Conservation (phyloP, 1,140 invertebrate genomes). For the Euglossa dilemma region DNA sequence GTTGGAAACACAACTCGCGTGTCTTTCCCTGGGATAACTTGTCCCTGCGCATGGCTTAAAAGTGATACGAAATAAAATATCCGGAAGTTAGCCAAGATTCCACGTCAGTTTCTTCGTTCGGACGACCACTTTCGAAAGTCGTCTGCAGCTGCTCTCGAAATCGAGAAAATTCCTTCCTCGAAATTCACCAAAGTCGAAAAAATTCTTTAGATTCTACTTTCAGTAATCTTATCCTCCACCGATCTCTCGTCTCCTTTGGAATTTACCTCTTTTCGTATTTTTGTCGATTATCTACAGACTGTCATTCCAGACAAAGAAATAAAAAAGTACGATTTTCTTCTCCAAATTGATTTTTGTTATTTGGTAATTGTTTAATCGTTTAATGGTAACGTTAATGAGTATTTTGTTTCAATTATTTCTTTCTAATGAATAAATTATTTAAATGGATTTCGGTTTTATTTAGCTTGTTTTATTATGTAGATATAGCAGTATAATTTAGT, state of each 20-base stretch:
- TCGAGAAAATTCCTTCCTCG: not conserved
- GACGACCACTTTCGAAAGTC: conserved; percentile 14
- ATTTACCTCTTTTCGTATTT: not conserved
- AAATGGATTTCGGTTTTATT: not conserved
- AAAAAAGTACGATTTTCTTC: conserved; percentile 16
- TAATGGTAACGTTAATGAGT: conserved; percentile 52
- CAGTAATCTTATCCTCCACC: conserved; percentile 34
- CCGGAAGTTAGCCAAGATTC: not conserved
- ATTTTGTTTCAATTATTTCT: not conserved
- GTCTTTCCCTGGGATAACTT: not conserved
- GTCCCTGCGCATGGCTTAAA: no score
- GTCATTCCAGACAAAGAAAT: conserved; percentile 46
- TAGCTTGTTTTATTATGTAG: not conserved
- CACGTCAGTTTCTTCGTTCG: not conserved
- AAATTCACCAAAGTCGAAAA: not conserved
- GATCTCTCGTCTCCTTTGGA: not conserved
- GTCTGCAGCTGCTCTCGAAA: conserved; percentile 11
- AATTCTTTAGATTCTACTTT: not conserved
- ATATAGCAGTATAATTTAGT: not conserved
- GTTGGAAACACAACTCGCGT: not conserved
- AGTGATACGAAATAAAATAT: not conserved
- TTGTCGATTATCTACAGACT: not conserved
- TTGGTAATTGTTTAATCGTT: conserved; percentile 52
- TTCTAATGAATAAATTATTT: not conserved
- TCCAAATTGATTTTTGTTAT: not conserved